Conservation (phyloP, 2,113 vertebrate species). For the Amphiprion percula region DNA sequence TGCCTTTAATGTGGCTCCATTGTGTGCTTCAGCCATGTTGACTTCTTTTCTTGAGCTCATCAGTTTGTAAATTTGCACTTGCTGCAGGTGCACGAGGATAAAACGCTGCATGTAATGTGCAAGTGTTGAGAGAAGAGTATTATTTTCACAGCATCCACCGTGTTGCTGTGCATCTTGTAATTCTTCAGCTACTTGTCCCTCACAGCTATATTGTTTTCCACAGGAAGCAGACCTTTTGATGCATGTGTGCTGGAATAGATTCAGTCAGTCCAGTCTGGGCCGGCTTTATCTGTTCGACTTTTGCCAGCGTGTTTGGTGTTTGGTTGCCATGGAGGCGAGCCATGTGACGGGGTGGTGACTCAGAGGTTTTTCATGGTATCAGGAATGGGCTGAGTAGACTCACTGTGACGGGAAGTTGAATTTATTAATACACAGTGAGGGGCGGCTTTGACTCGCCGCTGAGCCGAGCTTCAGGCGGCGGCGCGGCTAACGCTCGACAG, state of each 20-base stretch:
- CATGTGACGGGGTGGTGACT: slow-evolving; percentile 76
- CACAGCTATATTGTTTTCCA: slow-evolving; percentile 12
- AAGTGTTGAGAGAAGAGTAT: no score
- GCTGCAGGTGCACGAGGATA: background rate
- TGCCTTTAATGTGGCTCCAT: background rate
- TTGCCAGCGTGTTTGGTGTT: slow-evolving; percentile 77
- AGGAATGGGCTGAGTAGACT: slow-evolving; percentile 51
- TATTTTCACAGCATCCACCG: background rate
- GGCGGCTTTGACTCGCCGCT: background rate
- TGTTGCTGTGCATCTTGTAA: slow-evolving; percentile 1
- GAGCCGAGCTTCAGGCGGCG: background rate
- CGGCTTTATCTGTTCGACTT: slow-evolving; percentile 32
- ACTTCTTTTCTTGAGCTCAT: background rate
- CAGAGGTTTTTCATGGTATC: slow-evolving; percentile 65
- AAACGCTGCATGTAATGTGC: no score
- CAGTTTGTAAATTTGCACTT: slow-evolving; percentile 16
- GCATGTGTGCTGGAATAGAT: slow-evolving; percentile 33
- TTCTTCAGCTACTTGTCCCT: background rate
- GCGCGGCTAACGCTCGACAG: background rate
- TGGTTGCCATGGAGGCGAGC: slow-evolving; percentile 74
- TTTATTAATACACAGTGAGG: slow-evolving; percentile 60
- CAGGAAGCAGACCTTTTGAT: slow-evolving; percentile 39
- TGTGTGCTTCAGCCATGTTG: background rate
- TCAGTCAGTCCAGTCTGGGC: background rate
- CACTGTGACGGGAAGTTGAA: slow-evolving; percentile 38